Evolutionary conservation across 1,140 invertebrate species (phyloP).

Genomic region (Agrilus planipennis): DNA sequence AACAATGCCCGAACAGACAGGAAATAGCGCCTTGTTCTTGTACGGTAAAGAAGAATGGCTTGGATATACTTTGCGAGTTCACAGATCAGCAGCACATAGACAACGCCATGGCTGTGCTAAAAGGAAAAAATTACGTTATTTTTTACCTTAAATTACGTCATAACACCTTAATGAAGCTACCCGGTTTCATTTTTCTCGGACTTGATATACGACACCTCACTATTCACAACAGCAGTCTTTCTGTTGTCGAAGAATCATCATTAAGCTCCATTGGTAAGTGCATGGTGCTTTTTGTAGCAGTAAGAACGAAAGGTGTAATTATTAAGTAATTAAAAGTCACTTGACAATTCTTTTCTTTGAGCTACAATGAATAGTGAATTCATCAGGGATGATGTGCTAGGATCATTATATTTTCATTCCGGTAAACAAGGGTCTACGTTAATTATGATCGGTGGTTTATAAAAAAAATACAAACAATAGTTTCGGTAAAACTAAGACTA

Average conservation of each 20-base stretch:
- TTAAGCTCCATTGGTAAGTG: conserved; percentile 67
- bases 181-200: conserved; percentile 74
- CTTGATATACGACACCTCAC: conserved; percentile 76
- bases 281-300: too few relatives aligned
- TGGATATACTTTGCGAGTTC: conserved; percentile 76
- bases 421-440: too few relatives aligned
- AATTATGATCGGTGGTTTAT: too few relatives aligned
- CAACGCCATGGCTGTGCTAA: conserved; percentile 62
- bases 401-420: too few relatives aligned
- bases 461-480: too few relatives aligned
- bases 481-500: too few relatives aligned
- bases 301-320: too few relatives aligned
- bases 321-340: too few relatives aligned
- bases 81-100: conserved; percentile 62
- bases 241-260: conserved; percentile 73
- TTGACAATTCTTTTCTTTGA: too few relatives aligned
- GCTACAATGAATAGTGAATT: too few relatives aligned
- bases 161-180: conserved; percentile 69
- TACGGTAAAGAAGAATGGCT: conserved; percentile 69
- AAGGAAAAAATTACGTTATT: conserved; percentile 62
- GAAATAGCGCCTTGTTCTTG: conserved; percentile 71
- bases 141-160: conserved; percentile 77
- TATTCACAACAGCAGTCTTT: conserved; percentile 75
- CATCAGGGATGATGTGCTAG: too few relatives aligned
- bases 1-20: conserved; percentile 56